Conservation (phyloP, 2,797 vertebrate genomes). For the Perodicticus potto region DNA sequence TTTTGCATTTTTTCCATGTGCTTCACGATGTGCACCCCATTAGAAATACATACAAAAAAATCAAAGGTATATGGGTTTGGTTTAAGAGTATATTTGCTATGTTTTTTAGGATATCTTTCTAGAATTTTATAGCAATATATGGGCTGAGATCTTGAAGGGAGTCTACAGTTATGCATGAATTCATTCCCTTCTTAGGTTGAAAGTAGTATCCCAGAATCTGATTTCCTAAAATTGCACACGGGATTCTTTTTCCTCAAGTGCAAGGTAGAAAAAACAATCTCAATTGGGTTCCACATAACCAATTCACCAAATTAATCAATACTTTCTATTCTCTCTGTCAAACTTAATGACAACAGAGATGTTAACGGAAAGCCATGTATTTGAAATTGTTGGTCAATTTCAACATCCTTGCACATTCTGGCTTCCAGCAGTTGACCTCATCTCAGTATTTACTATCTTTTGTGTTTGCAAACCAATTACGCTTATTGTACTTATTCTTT, state of each 20-base stretch:
- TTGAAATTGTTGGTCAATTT: not conserved
- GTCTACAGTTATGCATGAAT: not conserved
- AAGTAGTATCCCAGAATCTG: not conserved
- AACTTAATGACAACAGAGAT: not conserved
- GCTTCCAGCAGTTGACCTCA: not conserved
- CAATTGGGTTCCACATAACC: not conserved
- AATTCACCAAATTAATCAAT: not conserved
- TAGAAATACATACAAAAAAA: not conserved
- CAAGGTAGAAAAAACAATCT: not conserved
- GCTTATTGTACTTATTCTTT: not conserved
- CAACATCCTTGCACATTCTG: not conserved
- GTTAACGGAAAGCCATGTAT: not conserved
- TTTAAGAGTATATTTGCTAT: too few relatives aligned
- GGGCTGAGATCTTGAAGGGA: not conserved
- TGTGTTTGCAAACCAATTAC: not conserved
- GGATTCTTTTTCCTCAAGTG: not conserved
- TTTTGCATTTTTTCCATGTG: not conserved
- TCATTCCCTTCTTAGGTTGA: not conserved
- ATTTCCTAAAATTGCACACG: not conserved
- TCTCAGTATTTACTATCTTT: not conserved
- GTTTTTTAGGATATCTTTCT: not conserved
- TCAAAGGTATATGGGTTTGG: not conserved
- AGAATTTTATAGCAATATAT: not conserved
- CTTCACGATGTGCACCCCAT: not conserved
- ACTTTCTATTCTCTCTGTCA: not conserved